Evolutionary conservation across 2,113 vertebrate species (phyloP).

Genomic region (Dasyprocta punctata): DNA sequence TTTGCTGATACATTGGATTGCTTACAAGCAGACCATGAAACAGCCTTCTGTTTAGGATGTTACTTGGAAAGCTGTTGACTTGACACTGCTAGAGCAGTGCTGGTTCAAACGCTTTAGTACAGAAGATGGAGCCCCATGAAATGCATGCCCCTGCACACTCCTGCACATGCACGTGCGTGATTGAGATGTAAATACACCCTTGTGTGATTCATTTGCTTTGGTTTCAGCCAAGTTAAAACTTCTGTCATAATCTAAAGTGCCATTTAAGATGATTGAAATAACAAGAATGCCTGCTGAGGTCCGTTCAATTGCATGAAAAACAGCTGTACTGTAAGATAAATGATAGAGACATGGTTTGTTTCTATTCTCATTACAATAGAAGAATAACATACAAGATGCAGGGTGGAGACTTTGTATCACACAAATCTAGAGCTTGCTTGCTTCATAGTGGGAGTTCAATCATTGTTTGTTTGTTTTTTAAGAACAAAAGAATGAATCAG

Average conservation of each 20-base stretch:
- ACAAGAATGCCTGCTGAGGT: not conserved
- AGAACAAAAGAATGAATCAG: not conserved
- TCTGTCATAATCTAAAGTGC: not conserved
- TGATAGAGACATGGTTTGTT: not conserved
- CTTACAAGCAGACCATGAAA: constrained; percentile 51
- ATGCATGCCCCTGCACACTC: not conserved
- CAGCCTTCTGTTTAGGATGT: constrained; percentile 15
- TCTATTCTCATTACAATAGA: not conserved
- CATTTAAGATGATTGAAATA: constrained; percentile 46
- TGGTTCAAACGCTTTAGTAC: not conserved
- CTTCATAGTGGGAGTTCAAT: not conserved
- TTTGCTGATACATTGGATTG: constrained; percentile 55
- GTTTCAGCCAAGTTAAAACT: not conserved
- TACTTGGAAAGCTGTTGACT: not conserved
- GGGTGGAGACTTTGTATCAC: not conserved
- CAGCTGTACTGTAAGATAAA: not conserved
- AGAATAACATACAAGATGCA: not conserved
- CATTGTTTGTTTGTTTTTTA: not conserved
- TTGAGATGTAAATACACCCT: not conserved
- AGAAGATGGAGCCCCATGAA: not conserved
- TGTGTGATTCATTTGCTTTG: not conserved
- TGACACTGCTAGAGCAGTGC: not conserved
- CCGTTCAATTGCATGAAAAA: constrained; percentile 2
- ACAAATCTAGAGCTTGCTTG: not conserved
- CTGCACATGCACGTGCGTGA: not conserved